phyloP scores from a whole-genome alignment of 64 coral and sea anemone genomes.

The Porites australiensis region DNA sequence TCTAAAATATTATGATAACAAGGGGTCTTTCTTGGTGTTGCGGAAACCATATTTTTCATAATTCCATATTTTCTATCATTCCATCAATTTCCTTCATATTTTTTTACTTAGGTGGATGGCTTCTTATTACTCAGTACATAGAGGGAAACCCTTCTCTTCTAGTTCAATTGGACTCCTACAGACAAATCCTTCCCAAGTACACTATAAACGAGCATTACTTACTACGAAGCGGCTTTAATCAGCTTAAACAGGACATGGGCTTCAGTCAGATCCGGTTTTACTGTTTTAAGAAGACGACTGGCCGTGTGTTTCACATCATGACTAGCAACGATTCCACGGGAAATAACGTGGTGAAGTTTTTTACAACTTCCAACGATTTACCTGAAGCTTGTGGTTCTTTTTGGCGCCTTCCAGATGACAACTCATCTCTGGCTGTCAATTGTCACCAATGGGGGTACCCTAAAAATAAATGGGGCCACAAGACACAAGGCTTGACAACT shows the following conservation, averaged over 20 bases:
- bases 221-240: neutral
- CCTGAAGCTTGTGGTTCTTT: conserved; percentile 33
- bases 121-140: neutral
- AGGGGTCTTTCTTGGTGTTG: too few relatives aligned
- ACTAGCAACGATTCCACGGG: conserved; percentile 24
- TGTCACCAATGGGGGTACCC: conserved; percentile 25
- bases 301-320: conserved; percentile 49
- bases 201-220: neutral
- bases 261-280: conserved; percentile 68
- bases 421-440: neutral
- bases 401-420: conserved; percentile 31
- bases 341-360: neutral
- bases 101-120: conserved; percentile 63
- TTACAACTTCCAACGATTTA: neutral
- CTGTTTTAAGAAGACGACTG: conserved; percentile 46
- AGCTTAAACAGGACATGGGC: conserved; percentile 60
- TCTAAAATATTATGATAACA: too few relatives aligned
- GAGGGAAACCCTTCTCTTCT: neutral
- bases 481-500: neutral
- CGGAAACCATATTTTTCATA: too few relatives aligned
- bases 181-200: neutral
- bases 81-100: neutral
- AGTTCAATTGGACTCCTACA: neutral
- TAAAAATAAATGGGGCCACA: neutral
- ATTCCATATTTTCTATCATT: too few relatives aligned